Percentiles rank a stretch among this genome's conserved stretches.
Evolutionary conservation across 1,140 invertebrate species (phyloP).

Genomic region (Philotrypesis tridentata): DNA sequence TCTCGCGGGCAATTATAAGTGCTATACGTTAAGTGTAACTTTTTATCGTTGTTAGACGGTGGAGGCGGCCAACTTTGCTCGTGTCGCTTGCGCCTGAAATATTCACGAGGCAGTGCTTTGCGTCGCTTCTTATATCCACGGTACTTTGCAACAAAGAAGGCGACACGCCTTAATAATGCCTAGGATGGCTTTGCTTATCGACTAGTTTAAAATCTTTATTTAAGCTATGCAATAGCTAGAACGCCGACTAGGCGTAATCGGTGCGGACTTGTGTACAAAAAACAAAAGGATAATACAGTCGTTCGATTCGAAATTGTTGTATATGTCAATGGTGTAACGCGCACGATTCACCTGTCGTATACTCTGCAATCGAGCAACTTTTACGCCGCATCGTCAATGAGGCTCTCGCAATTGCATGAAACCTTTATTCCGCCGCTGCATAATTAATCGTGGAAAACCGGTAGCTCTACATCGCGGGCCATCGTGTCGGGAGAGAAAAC

Average conservation of each 20-base stretch:
- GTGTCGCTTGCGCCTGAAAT: conserved; percentile 5
- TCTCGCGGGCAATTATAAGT: conserved; percentile 22
- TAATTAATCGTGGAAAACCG: neutral
- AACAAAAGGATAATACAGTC: no score
- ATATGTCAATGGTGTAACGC: no score
- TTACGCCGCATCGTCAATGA: neutral
- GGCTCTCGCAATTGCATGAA: no score
- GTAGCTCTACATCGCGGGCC: neutral
- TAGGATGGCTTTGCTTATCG: no score
- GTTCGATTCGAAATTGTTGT: no score
- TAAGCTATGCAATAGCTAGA: no score
- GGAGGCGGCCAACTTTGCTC: conserved; percentile 5
- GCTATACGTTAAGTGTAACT: conserved; percentile 29
- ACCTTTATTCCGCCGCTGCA: neutral
- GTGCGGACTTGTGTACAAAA: no score
- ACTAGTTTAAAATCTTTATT: no score
- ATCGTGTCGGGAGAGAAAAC: neutral
- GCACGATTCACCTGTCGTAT: no score
- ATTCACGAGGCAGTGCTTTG: neutral
- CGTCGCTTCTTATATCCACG: conserved; percentile 26
- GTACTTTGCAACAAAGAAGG: neutral
- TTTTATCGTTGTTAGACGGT: conserved; percentile 35
- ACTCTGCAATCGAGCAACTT: no score
- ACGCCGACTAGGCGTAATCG: no score
- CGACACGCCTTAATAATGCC: no score